Evolutionary conservation across 1,140 invertebrate species (phyloP).

Genomic region (Cylas formicarius): DNA sequence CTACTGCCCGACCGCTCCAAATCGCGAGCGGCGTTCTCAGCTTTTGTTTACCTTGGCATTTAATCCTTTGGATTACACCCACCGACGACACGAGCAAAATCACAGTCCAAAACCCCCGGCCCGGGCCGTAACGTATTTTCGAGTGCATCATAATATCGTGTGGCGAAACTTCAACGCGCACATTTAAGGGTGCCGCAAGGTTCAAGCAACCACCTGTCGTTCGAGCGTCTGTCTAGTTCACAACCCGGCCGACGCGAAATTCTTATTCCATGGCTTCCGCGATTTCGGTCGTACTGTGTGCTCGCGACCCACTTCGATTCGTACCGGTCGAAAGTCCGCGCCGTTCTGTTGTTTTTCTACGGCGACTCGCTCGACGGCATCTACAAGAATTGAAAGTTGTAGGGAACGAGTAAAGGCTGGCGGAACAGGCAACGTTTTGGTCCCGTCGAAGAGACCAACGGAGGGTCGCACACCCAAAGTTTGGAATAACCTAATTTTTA

Average conservation of each 20-base stretch:
- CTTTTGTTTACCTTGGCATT: constrained; percentile 7
- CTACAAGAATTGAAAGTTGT: constrained; percentile 4
- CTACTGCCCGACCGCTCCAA: background rate
- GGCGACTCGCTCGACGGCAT: background rate
- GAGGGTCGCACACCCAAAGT: too few relatives aligned
- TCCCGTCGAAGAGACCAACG: too few relatives aligned
- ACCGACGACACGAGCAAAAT: background rate
- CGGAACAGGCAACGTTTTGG: too few relatives aligned
- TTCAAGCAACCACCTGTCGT: background rate
- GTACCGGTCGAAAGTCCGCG: too few relatives aligned
- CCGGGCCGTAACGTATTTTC: background rate
- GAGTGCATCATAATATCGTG: background rate
- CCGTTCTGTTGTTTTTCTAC: too few relatives aligned
- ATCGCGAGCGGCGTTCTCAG: too few relatives aligned
- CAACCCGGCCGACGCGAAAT: background rate
- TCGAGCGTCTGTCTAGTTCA: background rate
- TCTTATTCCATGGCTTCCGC: constrained; percentile 4
- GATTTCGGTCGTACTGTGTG: background rate
- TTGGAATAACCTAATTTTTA: too few relatives aligned
- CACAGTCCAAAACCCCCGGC: background rate
- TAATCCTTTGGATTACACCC: background rate
- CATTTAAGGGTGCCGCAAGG: too few relatives aligned
- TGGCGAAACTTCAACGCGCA: too few relatives aligned
- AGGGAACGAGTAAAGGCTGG: background rate
- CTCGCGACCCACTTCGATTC: too few relatives aligned